Percentiles rank a stretch among this genome's conserved stretches.
Conservation (phyloP, 2,888 invertebrate genomes). For the Mimachlamys varia region DNA sequence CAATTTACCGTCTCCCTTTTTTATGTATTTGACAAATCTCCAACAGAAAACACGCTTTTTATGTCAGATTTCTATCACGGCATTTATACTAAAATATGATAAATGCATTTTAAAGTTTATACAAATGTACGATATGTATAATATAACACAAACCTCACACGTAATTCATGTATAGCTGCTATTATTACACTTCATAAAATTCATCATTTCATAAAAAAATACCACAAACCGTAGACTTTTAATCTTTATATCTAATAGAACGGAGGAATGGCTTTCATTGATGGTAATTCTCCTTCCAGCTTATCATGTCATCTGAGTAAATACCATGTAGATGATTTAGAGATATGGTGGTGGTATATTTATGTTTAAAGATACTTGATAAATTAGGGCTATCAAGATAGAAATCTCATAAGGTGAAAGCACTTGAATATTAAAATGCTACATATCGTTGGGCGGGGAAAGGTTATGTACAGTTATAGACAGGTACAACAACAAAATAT, state of each 20-base stretch:
- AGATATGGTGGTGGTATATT: background rate
- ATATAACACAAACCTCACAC: background rate
- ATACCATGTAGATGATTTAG: background rate
- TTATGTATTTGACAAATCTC: too few relatives aligned
- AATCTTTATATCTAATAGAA: background rate
- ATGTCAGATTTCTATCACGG: background rate
- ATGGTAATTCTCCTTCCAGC: background rate
- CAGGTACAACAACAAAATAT: too few relatives aligned
- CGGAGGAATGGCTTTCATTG: background rate
- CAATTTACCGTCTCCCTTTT: background rate
- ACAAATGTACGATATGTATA: background rate
- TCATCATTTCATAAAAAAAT: slow-evolving; percentile 10
- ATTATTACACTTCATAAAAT: background rate
- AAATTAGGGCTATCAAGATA: background rate
- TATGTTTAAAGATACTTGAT: background rate
- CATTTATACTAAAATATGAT: background rate
- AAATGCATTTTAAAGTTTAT: slow-evolving; percentile 19
- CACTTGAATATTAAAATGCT: slow-evolving; percentile 26
- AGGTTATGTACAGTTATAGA: background rate
- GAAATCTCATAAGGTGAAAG: background rate
- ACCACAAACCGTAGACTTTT: background rate
- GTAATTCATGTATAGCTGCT: background rate
- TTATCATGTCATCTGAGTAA: background rate
- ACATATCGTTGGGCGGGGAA: background rate
- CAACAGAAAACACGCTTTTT: background rate